Evolutionary conservation across 2,797 vertebrate genomes (phyloP).

Genomic region (Meriones psammophilus): DNA sequence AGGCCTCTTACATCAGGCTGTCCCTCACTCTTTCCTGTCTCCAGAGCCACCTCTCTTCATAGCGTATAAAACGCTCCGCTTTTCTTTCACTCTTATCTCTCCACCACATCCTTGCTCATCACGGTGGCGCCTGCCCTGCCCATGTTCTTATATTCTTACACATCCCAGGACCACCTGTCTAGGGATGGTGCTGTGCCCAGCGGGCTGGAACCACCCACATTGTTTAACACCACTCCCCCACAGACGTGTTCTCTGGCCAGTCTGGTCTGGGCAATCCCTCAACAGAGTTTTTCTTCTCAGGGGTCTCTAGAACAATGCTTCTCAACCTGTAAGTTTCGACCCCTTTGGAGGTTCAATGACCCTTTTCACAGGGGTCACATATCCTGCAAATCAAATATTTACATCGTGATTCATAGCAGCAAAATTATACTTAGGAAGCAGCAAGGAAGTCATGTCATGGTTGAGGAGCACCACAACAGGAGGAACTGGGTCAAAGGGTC

Average conservation of each 20-base stretch:
- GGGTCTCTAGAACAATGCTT: not conserved
- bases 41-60: too few relatives aligned
- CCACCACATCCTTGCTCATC: too few relatives aligned
- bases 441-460: not conserved
- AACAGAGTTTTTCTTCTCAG: not conserved
- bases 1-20: too few relatives aligned
- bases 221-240: not conserved
- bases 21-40: too few relatives aligned
- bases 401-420: not conserved
- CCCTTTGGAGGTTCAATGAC: not conserved
- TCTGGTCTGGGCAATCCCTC: not conserved
- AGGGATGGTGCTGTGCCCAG: not conserved
- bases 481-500: not conserved
- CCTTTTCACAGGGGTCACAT: not conserved
- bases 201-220: too few relatives aligned
- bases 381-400: not conserved
- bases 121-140: too few relatives aligned
- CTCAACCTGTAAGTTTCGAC: not conserved
- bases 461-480: not conserved
- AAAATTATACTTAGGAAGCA: not conserved
- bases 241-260: not conserved
- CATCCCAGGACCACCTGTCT: not conserved
- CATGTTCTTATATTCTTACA: not conserved
- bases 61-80: too few relatives aligned
- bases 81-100: too few relatives aligned